A percentile compares a stretch with the other conserved stretches of the same genome.
phyloP scores from a whole-genome alignment of 2,113 vertebrate species.

The mouse (Mus musculus) region DNA sequence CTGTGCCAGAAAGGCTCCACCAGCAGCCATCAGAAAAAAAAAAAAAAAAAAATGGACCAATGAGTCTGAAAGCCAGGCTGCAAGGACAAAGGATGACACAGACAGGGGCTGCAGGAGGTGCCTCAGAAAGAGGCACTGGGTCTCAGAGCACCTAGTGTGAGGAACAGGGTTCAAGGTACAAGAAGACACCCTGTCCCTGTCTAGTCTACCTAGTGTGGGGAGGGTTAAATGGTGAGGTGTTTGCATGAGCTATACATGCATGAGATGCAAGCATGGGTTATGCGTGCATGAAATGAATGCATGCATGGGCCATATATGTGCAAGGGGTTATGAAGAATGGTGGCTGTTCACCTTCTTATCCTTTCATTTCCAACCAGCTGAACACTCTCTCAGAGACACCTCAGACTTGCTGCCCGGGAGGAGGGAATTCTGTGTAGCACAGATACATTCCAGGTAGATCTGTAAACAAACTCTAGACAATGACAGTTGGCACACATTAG shows the following conservation, averaged over 20 bases:
- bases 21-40: background rate
- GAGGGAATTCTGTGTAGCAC: too few relatives aligned
- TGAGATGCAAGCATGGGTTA: fast-evolving
- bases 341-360: background rate
- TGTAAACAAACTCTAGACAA: background rate
- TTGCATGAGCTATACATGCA: fast-evolving
- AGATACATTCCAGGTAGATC: background rate
- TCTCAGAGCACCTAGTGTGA: background rate
- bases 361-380: background rate
- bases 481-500: background rate
- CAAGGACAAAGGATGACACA: background rate
- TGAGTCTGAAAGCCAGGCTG: background rate
- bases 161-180: background rate
- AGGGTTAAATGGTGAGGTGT: fast-evolving
- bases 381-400: background rate
- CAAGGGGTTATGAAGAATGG: fast-evolving
- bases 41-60: too few relatives aligned
- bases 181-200: background rate
- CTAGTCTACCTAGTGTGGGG: fast-evolving
- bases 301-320: background rate
- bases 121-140: background rate
- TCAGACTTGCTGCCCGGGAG: background rate
- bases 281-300: too few relatives aligned
- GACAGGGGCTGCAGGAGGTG: background rate
- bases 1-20: fast-evolving